phyloP scores from a whole-genome alignment of 2,888 invertebrate genomes.

The Dioctria linearis region DNA sequence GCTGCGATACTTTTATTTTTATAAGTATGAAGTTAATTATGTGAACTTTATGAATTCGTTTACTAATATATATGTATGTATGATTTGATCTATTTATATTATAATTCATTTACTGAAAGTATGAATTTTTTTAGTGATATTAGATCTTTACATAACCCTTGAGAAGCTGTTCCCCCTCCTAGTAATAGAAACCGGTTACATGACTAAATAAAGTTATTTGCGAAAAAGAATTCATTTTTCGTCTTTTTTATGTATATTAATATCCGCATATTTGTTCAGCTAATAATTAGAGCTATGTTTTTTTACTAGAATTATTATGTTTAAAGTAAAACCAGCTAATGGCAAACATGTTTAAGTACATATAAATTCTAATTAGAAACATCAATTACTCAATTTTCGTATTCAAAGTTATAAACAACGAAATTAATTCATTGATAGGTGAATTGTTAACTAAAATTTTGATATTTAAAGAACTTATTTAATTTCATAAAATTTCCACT shows the following conservation, averaged over 20 bases:
- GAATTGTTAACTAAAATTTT: conserved; percentile 31
- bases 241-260: conserved; percentile 28
- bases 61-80: too few species aligned
- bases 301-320: conserved; percentile 25
- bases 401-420: conserved; percentile 68
- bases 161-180: background rate
- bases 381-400: conserved; percentile 64
- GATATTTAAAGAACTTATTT: conserved; percentile 23
- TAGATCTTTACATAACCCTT: background rate
- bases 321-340: conserved; percentile 35
- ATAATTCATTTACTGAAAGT: too few species aligned
- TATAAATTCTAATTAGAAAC: conserved; percentile 54
- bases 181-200: background rate
- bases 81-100: too few species aligned
- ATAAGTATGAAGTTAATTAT: too few species aligned
- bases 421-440: conserved; percentile 32
- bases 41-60: too few species aligned
- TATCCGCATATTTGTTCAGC: conserved; percentile 20
- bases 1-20: too few species aligned
- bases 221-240: conserved; percentile 34
- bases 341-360: conserved; percentile 43
- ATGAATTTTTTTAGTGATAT: background rate
- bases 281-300: conserved; percentile 31
- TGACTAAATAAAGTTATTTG: conserved; percentile 35
- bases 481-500: conserved; percentile 23